A percentile compares a stretch with the other conserved stretches of the same genome.
These are phyloP conservation scores for Muscicapa comitata DNA, from an alignment of 2,797 vertebrate species.

Conservation along the genomic window DNA sequence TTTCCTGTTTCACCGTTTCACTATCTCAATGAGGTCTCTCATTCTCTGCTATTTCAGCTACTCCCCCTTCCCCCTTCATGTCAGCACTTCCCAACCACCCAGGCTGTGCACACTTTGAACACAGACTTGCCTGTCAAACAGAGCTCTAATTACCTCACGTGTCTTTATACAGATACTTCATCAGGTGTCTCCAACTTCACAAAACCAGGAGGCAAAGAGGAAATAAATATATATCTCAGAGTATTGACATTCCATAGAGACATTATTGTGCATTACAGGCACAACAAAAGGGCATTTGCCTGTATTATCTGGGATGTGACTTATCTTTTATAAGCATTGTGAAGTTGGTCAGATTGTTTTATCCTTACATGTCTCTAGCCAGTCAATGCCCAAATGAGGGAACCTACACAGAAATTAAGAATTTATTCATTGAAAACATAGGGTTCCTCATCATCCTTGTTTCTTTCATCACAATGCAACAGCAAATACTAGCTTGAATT, in stretches of 20 bases:
- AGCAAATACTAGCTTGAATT: not conserved
- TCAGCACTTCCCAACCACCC: not conserved
- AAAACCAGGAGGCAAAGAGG: not conserved
- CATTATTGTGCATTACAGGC: not conserved
- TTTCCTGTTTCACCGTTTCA: not conserved
- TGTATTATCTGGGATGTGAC: not conserved
- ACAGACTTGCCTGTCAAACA: not conserved
- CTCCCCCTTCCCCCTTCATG: not conserved
- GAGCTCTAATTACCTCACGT: not conserved
- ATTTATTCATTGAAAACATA: not conserved
- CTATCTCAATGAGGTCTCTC: not conserved
- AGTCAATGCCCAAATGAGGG: not conserved
- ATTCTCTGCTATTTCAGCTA: not conserved
- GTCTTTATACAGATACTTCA: not conserved
- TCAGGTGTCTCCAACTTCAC: not conserved
- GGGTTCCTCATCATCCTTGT: not conserved
- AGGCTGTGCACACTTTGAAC: not conserved
- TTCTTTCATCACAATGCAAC: not conserved
- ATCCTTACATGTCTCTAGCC: not conserved
- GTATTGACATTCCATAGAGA: not conserved
- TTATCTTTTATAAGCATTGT: not conserved
- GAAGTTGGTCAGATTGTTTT: not conserved
- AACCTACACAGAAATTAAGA: not conserved
- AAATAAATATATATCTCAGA: not conserved
- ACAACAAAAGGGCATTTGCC: not conserved